Percentiles rank a stretch among this genome's conserved stretches.
phyloP scores from a whole-genome alignment of 2,797 vertebrate genomes.

The Dicrostonyx torquatus region DNA sequence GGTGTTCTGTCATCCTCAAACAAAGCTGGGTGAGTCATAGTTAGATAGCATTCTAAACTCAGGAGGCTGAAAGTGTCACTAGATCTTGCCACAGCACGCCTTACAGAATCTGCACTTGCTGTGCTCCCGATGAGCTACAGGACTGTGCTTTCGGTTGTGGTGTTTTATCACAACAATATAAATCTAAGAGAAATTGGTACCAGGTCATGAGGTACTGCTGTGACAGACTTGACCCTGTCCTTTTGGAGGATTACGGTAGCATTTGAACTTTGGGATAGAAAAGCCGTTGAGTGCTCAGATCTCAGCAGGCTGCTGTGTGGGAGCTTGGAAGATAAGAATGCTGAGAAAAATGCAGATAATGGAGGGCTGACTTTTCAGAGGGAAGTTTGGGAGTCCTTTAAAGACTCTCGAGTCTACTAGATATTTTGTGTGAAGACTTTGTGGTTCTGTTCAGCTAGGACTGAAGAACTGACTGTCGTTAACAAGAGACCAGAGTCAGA shows the following conservation, averaged over 20 bases:
- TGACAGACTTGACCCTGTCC: background rate
- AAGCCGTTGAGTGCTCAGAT: background rate
- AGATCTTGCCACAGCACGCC: background rate
- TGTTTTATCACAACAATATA: background rate
- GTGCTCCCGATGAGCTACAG: background rate
- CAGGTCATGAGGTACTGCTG: background rate
- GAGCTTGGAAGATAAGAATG: background rate
- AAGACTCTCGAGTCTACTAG: too few relatives aligned
- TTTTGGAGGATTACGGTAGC: background rate
- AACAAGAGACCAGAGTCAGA: background rate
- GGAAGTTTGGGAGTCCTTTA: background rate
- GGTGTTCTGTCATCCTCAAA: background rate
- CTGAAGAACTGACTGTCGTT: background rate
- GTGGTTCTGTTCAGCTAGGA: background rate
- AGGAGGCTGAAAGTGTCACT: background rate
- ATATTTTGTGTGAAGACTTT: background rate
- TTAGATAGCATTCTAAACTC: background rate
- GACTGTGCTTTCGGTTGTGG: background rate
- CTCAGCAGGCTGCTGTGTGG: too few relatives aligned
- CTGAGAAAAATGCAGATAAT: background rate
- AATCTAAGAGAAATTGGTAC: background rate
- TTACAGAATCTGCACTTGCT: rapidly evolving
- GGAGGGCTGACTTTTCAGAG: too few relatives aligned
- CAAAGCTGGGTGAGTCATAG: background rate
- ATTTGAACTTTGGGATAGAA: background rate